A percentile compares a stretch with the other conserved stretches of the same genome.
Conservation (phyloP, 2,113 vertebrate genomes). For the Xyliphius kryptos region DNA sequence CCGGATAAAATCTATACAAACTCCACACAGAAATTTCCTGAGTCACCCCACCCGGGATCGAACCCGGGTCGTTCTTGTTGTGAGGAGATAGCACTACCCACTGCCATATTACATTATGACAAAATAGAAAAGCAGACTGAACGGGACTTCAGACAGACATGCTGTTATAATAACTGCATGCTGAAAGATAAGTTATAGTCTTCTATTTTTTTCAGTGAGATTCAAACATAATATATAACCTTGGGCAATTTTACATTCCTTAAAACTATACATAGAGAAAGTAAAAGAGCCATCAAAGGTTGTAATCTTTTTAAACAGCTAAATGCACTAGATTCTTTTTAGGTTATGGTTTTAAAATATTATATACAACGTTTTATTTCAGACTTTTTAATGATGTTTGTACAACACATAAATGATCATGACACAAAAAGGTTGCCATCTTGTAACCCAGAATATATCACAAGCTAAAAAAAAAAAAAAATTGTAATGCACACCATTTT, state of each 20-base stretch:
- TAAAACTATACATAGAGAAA: background rate
- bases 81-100: no score
- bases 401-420: background rate
- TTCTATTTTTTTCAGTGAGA: no score
- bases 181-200: no score
- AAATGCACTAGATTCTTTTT: background rate
- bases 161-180: background rate
- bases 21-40: no score
- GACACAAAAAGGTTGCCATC: no score
- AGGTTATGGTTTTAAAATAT: background rate
- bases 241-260: background rate
- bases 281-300: background rate
- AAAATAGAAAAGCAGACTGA: constrained; percentile 1
- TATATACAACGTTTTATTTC: background rate
- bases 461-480: background rate
- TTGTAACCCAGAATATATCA: background rate
- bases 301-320: background rate
- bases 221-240: background rate
- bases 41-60: no score
- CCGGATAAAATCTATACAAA: no score
- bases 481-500: background rate
- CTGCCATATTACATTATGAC: background rate
- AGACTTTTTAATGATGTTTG: background rate
- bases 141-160: background rate
- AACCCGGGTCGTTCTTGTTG: no score